These are phyloP conservation scores for Hydropsyche betteni DNA, from an alignment of 2,888 invertebrate genomes.

Conservation along the genomic window DNA sequence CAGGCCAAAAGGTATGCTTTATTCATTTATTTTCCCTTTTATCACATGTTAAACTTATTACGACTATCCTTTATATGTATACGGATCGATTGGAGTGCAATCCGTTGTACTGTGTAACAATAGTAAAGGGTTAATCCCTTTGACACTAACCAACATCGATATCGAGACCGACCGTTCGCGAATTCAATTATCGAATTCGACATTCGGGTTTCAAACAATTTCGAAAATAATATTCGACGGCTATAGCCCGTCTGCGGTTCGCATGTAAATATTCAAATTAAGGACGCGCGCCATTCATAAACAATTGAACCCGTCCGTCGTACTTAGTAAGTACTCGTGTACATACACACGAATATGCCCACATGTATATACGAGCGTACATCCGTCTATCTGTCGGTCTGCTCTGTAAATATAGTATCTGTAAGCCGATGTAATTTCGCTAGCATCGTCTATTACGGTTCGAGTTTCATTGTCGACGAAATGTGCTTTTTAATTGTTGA, in stretches of 20 bases:
- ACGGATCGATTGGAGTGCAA: not conserved
- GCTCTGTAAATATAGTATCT: no score
- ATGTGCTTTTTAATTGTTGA: no score
- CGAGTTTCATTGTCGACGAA: no score
- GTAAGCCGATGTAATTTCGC: no score
- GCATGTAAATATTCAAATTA: slow-evolving; percentile 50
- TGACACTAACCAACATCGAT: slow-evolving; percentile 15
- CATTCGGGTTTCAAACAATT: no score
- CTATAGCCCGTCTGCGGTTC: slow-evolving; percentile 39
- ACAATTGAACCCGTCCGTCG: slow-evolving; percentile 41
- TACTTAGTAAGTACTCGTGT: not conserved
- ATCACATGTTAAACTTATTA: no score
- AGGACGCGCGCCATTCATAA: slow-evolving; percentile 47
- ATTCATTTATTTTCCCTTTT: no score
- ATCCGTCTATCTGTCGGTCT: not conserved
- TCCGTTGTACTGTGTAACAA: not conserved
- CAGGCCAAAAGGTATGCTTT: slow-evolving; percentile 78
- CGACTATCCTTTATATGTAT: no score
- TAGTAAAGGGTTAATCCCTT: not conserved
- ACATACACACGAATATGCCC: no score
- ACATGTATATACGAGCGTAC: not conserved
- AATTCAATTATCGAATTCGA: no score
- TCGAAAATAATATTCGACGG: not conserved
- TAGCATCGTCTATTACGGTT: no score
- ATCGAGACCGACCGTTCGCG: not conserved